These are phyloP conservation scores for Arctocebus calabarensis DNA, from an alignment of 2,797 vertebrate genomes.

Conservation along the genomic window DNA sequence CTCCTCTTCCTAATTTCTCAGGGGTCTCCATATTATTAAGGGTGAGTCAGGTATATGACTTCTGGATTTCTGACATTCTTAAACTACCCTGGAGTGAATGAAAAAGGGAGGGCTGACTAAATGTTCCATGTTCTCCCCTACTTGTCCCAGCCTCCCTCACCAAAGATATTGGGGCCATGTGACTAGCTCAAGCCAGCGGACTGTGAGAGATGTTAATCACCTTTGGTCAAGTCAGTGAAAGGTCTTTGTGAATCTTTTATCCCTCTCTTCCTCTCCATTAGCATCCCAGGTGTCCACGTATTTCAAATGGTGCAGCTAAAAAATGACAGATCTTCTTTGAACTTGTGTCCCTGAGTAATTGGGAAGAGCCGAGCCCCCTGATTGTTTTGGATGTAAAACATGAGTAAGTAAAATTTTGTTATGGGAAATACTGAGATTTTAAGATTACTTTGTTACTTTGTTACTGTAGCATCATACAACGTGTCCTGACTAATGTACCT, in stretches of 20 bases:
- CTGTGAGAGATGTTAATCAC: not conserved
- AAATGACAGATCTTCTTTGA: not conserved
- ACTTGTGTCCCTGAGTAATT: not conserved
- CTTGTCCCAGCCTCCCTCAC: not conserved
- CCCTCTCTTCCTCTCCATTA: not conserved
- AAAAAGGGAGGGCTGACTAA: not conserved
- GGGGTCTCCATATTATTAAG: not conserved
- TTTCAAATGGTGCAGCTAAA: not conserved
- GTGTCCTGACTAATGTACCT: not conserved
- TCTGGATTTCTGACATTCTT: slow-evolving; percentile 21
- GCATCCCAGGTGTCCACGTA: not conserved
- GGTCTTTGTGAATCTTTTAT: not conserved
- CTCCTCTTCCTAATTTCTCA: not conserved
- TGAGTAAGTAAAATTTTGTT: not conserved
- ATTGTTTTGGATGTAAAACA: not conserved
- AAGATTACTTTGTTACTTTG: slow-evolving; percentile 9
- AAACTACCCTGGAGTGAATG: not conserved
- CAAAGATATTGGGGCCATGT: not conserved
- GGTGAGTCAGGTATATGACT: not conserved
- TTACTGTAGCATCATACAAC: not conserved
- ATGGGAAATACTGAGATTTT: not conserved
- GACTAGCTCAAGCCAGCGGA: not conserved
- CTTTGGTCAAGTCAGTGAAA: not conserved
- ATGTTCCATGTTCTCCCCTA: not conserved
- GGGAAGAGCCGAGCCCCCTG: not conserved